Evolutionary conservation across 1,140 invertebrate genomes (phyloP).

Genomic region (Lucilia cuprina): DNA sequence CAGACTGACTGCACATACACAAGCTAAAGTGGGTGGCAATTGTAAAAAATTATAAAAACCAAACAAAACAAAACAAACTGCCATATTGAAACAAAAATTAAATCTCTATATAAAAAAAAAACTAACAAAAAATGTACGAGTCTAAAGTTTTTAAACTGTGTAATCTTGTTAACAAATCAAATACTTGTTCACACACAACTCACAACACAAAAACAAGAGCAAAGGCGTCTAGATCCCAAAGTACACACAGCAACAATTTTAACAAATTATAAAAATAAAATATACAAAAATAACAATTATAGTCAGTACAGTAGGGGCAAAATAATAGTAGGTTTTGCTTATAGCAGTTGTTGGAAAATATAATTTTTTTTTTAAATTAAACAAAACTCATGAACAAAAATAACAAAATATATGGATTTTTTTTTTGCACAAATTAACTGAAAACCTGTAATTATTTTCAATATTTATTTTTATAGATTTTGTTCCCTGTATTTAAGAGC

Average conservation of each 20-base stretch:
- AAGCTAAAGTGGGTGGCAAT: constrained; percentile 27
- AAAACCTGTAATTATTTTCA: constrained; percentile 12
- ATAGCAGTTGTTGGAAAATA: too few relatives aligned
- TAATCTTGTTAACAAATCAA: constrained; percentile 63
- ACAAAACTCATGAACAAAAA: constrained; percentile 5
- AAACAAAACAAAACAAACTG: neutral
- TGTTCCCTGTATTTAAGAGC: neutral
- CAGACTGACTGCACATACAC: neutral
- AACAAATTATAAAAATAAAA: neutral
- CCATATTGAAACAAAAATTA: neutral
- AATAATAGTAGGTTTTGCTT: neutral
- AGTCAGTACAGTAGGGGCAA: neutral
- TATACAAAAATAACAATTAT: neutral
- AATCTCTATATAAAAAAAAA: neutral
- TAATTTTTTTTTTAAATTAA: neutral
- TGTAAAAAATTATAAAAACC: neutral
- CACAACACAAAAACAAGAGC: neutral
- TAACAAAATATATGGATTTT: neutral
- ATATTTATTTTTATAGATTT: neutral
- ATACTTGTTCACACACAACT: constrained; percentile 58
- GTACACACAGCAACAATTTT: neutral
- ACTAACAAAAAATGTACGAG: neutral
- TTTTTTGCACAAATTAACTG: neutral
- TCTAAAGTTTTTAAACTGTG: constrained; percentile 38
- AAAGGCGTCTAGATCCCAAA: neutral